Base-by-base conservation (phyloP, 1,140 invertebrate genomes). In the Ctenoplectra terminalis region DNA sequence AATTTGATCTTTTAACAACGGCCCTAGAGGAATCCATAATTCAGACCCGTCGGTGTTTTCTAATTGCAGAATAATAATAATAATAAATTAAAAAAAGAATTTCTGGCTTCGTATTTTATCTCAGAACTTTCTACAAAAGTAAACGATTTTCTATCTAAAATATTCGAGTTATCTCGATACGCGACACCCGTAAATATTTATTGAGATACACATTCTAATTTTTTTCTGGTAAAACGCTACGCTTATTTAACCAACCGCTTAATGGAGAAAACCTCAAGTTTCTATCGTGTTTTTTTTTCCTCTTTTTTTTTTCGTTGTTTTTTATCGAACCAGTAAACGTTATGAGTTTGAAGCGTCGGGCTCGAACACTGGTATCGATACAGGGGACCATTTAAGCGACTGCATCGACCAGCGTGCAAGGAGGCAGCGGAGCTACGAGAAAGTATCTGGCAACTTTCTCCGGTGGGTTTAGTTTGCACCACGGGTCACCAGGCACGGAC, bases 391-490 rank as follows among this genome's bases (percentile, higher is more conserved):
- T 91, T 92, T 91, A 88, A 91, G 86, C 82, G 90, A 92, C 92
- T 92, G 91, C 92, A 93, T 92, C 90, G 91, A 43, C n/a, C 83
- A 73, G 85, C 79, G 89, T 87, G 84, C 66, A 86, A 88, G 52
- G 80, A 87, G 81, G 77, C 82, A 87, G 82, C 81, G 37, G 83
- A 90, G 83, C 82, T 84, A 87, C 92, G 92, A 92, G 93, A 94
- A 94, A 94, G 91, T 92, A 91, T 74, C 85, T 83, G 84, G 90
- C 90, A 93, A 93, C 93, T 94, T 94, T 94, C 93, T 94, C 93
- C 90, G 86, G 83, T 90, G 88, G 89, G 90, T 90, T 93, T 92
- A 93, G 89, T 89, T 93, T 92, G 92, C 91, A 91, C 89, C 91
- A 89, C 90, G 90, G 93, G 93, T 93, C 93, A 93, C 92, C 92